Conservation (phyloP, 2,888 invertebrate genomes). For the Dynastes maya region DNA sequence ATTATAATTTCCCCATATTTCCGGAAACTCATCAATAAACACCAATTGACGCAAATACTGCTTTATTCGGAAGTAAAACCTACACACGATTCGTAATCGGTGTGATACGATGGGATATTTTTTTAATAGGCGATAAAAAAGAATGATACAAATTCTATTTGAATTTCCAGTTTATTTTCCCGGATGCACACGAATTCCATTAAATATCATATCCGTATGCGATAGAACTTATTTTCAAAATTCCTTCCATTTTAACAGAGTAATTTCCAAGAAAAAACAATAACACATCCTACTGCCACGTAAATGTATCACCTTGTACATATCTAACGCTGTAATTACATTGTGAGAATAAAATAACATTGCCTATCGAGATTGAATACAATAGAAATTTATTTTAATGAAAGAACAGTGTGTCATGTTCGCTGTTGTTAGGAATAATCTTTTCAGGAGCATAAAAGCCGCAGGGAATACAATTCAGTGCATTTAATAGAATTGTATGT, state of each 20-base stretch:
- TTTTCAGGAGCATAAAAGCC: background rate
- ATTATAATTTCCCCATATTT: background rate
- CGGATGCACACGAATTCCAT: no score
- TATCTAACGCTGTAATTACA: background rate
- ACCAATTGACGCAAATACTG: constrained; percentile 1
- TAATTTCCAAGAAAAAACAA: background rate
- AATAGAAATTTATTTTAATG: constrained; percentile 5
- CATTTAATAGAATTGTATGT: background rate
- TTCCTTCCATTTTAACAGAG: no score
- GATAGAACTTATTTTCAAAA: no score
- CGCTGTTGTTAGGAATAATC: background rate
- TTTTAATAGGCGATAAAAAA: no score
- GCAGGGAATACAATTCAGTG: background rate
- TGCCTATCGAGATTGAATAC: background rate
- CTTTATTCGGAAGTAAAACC: background rate
- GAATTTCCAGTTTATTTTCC: no score
- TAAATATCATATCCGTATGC: no score
- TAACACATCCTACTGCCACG: background rate
- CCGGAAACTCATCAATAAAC: background rate
- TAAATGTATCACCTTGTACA: background rate
- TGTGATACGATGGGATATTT: no score
- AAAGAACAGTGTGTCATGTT: constrained; percentile 9
- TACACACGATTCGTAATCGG: background rate
- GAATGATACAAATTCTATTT: no score
- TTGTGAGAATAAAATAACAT: constrained; percentile 2